Conservation (phyloP, 2,113 vertebrate species). For the Pelecanoides urinatrix region DNA sequence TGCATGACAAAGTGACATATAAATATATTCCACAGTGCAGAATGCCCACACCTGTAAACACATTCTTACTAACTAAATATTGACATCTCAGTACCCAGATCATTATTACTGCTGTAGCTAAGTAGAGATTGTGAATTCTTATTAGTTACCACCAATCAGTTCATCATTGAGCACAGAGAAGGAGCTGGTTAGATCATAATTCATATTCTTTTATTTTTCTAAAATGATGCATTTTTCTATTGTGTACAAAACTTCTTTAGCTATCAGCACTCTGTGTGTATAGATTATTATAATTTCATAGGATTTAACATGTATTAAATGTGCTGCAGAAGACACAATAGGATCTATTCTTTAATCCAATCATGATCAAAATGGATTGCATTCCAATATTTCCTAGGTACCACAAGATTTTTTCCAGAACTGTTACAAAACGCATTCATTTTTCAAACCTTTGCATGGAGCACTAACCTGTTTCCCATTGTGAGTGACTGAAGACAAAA, state of each 20-base stretch:
- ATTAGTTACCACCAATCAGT: not conserved
- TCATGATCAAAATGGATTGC: not conserved
- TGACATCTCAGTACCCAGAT: not conserved
- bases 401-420: not conserved
- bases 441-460: not conserved
- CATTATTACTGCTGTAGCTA: not conserved
- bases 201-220: not conserved
- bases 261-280: not conserved
- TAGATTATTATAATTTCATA: not conserved
- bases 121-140: not conserved
- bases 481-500: slow-evolving; percentile 96
- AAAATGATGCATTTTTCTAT: not conserved
- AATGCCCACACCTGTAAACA: not conserved
- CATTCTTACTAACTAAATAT: not conserved
- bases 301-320: not conserved
- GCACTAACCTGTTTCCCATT: slow-evolving; percentile 94
- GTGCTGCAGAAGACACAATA: not conserved
- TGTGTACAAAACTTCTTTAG: not conserved
- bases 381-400: not conserved
- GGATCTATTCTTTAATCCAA: not conserved
- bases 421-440: not conserved
- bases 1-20: not conserved
- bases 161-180: not conserved
- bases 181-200: not conserved
- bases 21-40: not conserved